phyloP scores from a whole-genome alignment of 1,140 invertebrate species.

The Pteromalus puparum region DNA sequence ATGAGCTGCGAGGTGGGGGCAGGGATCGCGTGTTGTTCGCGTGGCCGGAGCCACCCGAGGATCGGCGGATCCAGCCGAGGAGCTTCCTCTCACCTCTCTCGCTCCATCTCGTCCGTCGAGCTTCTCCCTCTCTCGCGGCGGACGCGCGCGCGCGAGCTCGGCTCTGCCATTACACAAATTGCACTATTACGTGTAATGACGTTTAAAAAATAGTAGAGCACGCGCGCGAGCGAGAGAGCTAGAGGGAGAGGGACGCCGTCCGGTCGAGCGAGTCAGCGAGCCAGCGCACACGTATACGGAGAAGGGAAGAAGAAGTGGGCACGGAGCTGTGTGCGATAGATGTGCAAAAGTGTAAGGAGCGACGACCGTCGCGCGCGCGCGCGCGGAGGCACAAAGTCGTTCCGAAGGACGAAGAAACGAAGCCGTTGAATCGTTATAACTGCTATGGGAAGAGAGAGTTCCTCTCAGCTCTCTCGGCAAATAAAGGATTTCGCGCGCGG shows the following conservation, averaged over 20 bases:
- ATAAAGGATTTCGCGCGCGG: constrained; percentile 30
- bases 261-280: background rate
- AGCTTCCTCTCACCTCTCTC: background rate
- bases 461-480: constrained; percentile 2
- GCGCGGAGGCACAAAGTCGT: constrained; percentile 9
- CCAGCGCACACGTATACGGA: background rate
- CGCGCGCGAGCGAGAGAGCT: background rate
- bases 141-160: background rate
- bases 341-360: background rate
- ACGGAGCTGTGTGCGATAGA: background rate
- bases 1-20: constrained; percentile 26
- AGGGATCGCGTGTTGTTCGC: constrained; percentile 71
- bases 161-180: constrained; percentile 66
- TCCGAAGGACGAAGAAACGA: constrained; percentile 32
- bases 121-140: background rate
- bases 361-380: background rate
- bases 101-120: background rate
- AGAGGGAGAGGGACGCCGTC: background rate
- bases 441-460: background rate
- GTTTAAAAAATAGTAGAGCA: constrained; percentile 53
- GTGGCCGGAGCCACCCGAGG: constrained; percentile 66
- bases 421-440: constrained; percentile 26
- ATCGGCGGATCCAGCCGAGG: constrained; percentile 60
- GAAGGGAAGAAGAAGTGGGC: background rate
- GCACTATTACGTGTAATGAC: constrained; percentile 66